Percentiles rank a stretch among this genome's conserved stretches.
Conservation (phyloP, 1,140 invertebrate genomes). For the Papilio helenus region DNA sequence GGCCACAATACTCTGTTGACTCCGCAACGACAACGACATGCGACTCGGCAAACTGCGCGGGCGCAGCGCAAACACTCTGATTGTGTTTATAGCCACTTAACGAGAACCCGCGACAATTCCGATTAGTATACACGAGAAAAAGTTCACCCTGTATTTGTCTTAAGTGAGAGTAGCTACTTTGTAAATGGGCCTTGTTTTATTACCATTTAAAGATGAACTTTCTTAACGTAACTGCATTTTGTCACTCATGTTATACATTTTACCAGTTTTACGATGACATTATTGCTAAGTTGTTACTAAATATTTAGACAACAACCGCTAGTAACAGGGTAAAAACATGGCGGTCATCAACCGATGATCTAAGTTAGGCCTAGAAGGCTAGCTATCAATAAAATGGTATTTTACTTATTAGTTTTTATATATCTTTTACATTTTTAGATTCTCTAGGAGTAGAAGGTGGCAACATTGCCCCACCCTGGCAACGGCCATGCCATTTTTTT, state of each 20-base stretch:
- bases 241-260: constrained; percentile 5
- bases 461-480: too few relatives aligned
- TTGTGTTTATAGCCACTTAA: constrained; percentile 82
- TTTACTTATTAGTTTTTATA: too few relatives aligned
- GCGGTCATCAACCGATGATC: too few relatives aligned
- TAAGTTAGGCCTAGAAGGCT: too few relatives aligned
- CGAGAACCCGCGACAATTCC: constrained; percentile 74
- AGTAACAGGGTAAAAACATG: neutral
- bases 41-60: constrained; percentile 72
- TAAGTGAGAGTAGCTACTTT: constrained; percentile 78
- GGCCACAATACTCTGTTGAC: constrained; percentile 66
- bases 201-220: constrained; percentile 41
- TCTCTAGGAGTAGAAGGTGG: too few relatives aligned
- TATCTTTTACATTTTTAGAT: too few relatives aligned
- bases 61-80: constrained; percentile 73
- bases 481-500: too few relatives aligned
- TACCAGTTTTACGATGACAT: constrained; percentile 15
- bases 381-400: too few relatives aligned
- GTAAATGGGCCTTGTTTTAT: constrained; percentile 60
- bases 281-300: neutral
- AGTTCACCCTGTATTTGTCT: constrained; percentile 68
- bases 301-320: constrained; percentile 12
- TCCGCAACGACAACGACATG: constrained; percentile 45
- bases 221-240: constrained; percentile 28
- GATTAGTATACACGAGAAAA: constrained; percentile 76